Conservation (phyloP, 1,140 invertebrate genomes). For the Ctenoplectra terminalis region DNA sequence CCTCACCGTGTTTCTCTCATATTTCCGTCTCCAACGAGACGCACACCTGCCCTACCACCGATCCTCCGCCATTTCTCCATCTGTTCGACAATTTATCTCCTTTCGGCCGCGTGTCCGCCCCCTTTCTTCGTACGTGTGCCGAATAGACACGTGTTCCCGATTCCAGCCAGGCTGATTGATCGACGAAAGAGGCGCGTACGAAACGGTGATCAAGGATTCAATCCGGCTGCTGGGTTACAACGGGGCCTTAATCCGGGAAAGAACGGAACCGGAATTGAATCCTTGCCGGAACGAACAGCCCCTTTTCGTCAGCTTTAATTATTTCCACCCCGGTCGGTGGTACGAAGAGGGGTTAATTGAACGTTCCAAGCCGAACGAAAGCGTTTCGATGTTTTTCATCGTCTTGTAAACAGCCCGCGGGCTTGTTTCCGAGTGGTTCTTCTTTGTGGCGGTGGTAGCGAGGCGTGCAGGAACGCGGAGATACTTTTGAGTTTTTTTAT, state of each 20-base stretch:
- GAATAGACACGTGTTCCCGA: constrained; percentile 51
- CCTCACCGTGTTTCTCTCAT: constrained; percentile 7
- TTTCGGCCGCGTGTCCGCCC: background rate
- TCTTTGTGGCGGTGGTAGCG: background rate
- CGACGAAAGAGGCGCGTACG: constrained; percentile 52
- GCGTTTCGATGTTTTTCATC: constrained; percentile 10
- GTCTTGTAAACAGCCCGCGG: background rate
- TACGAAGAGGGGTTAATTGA: background rate
- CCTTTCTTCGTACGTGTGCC: constrained; percentile 49
- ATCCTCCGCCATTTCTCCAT: constrained; percentile 43
- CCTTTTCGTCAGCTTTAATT: constrained; percentile 43
- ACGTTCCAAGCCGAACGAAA: background rate
- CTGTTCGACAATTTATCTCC: constrained; percentile 51
- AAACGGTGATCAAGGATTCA: constrained; percentile 59
- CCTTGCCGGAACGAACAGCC: background rate
- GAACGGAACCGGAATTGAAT: constrained; percentile 54
- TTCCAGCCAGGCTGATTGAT: constrained; percentile 59
- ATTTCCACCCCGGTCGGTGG: constrained; percentile 2
- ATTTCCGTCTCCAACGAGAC: constrained; percentile 7
- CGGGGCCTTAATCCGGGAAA: constrained; percentile 61
- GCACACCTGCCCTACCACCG: constrained; percentile 1
- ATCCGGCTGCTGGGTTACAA: constrained; percentile 46
- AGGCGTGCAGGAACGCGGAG: background rate
- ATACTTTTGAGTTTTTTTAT: too few species aligned
- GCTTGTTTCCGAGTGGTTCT: too few species aligned